Conservation (phyloP, 2,797 vertebrate species). For the Intellagama lesueurii region DNA sequence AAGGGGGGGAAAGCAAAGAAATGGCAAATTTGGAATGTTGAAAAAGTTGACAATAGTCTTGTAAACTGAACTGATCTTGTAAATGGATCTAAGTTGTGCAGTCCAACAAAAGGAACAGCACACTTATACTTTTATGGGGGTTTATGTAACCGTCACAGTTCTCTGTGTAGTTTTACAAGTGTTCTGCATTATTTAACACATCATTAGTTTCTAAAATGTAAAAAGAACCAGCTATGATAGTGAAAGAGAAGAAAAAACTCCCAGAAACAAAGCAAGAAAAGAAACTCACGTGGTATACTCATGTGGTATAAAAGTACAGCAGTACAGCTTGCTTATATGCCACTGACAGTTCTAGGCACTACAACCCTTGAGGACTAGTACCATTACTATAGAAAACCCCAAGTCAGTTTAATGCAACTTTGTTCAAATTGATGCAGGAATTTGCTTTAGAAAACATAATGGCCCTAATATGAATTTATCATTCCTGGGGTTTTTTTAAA, state of each 20-base stretch:
- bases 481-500: conserved; percentile 51
- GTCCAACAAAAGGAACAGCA: background rate
- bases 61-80: background rate
- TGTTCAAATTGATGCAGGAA: conserved; percentile 24
- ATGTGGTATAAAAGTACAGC: background rate
- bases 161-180: background rate
- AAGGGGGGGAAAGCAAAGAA: background rate
- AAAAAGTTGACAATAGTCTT: background rate
- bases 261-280: background rate
- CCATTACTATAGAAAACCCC: background rate
- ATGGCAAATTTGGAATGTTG: background rate
- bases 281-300: too few relatives aligned
- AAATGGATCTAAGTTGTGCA: background rate
- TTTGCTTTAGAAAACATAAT: background rate
- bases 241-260: background rate
- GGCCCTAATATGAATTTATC: conserved; percentile 28
- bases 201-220: background rate
- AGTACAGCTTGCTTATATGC: background rate
- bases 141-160: background rate
- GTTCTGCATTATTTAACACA: background rate
- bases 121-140: background rate
- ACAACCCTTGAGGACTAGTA: background rate
- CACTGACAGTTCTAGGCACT: background rate
- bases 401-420: conserved; percentile 7
- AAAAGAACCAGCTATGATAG: background rate